A percentile compares a stretch with the other conserved stretches of the same genome.
phyloP scores from a whole-genome alignment of 1,140 invertebrate species.

The Diplogasteroides magnus region DNA sequence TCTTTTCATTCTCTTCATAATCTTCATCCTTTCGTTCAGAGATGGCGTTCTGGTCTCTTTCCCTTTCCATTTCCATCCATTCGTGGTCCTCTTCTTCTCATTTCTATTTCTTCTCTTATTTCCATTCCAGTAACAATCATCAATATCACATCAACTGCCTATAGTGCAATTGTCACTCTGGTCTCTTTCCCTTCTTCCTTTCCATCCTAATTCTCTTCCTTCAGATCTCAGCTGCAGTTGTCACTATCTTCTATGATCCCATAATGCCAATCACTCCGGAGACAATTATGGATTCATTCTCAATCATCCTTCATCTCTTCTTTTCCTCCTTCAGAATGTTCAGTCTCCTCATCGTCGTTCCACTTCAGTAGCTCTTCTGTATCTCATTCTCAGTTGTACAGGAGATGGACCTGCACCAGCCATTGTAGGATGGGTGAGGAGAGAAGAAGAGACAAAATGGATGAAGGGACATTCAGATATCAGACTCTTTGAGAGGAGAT shows the following conservation, averaged over 20 bases:
- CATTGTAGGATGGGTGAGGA: not conserved
- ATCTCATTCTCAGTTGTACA: not conserved
- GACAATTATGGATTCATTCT: not conserved
- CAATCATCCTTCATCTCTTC: too few species aligned
- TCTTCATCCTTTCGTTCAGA: too few species aligned
- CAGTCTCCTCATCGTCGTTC: not conserved
- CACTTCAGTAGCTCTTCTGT: not conserved
- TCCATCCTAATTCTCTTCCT: too few species aligned
- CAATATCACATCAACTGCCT: not conserved
- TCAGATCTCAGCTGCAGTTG: not conserved
- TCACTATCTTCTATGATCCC: not conserved
- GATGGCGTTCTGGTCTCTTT: not conserved
- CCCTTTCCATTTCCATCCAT: not conserved
- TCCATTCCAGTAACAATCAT: not conserved
- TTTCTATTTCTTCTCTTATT: not conserved
- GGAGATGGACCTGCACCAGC: not conserved
- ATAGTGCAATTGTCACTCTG: not conserved
- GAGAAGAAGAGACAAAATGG: too few species aligned
- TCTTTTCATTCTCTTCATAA: too few species aligned
- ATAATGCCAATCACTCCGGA: not conserved
- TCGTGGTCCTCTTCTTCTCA: not conserved
- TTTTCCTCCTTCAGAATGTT: not conserved
- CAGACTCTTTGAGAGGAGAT: too few species aligned
- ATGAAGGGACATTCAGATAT: too few species aligned
- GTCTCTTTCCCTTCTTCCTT: too few species aligned